A percentile compares a stretch with the other conserved stretches of the same genome.
Evolutionary conservation across 2,888 invertebrate species (phyloP).

Genomic region (Baccha elongata): DNA sequence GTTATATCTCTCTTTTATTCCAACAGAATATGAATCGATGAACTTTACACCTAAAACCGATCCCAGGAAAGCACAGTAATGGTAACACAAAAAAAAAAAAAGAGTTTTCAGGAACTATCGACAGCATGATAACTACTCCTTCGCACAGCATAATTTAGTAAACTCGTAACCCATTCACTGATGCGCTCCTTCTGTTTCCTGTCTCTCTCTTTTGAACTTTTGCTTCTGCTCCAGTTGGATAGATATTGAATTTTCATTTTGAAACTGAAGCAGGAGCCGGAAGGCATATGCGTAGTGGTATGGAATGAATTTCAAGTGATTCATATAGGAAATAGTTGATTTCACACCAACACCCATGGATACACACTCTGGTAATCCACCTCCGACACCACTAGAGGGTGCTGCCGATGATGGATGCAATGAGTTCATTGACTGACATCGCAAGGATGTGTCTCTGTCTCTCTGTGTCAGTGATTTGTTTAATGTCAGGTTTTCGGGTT

Average conservation of each 20-base stretch:
- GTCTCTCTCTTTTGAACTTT: not conserved
- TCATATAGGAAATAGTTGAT: conserved; percentile 60
- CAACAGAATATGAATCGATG: conserved; percentile 29
- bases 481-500: conserved; percentile 45
- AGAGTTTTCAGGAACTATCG: conserved; percentile 20
- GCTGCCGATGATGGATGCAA: not conserved
- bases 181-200: conserved; percentile 32
- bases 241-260: conserved; percentile 62
- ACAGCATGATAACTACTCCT: conserved; percentile 27
- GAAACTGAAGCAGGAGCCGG: conserved; percentile 33
- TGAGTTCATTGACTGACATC: conserved; percentile 63
- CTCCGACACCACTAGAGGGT: conserved; percentile 18
- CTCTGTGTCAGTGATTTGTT: conserved; percentile 51
- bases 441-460: conserved; percentile 22
- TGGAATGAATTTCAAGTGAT: conserved; percentile 68
- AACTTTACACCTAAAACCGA: conserved; percentile 33
- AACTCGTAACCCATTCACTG: conserved; percentile 65
- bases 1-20: not conserved
- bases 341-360: conserved; percentile 28
- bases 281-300: conserved; percentile 49
- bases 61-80: conserved; percentile 22
- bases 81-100: conserved; percentile 10
- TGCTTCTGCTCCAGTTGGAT: conserved; percentile 15
- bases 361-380: conserved; percentile 2
- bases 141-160: conserved; percentile 64